These are phyloP conservation scores for Todiramphus saurophagus DNA, from an alignment of 2,113 vertebrate species.

Conservation along the genomic window DNA sequence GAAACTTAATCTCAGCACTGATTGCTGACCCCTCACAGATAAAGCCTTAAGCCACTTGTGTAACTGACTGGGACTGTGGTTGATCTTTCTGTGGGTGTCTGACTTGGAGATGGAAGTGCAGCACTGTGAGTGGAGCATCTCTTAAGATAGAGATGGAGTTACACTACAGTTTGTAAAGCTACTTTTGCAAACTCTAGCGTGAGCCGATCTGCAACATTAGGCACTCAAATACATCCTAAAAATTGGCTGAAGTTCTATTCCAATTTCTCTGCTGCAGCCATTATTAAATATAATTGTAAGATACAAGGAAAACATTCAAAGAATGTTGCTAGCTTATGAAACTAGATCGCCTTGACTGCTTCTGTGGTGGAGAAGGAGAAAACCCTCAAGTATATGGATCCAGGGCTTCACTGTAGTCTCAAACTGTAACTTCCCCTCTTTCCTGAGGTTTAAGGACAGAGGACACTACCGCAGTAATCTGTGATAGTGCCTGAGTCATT, in stretches of 20 bases:
- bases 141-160: neutral
- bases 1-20: neutral
- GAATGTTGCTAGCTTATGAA: constrained; percentile 5
- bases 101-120: neutral
- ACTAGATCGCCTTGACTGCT: neutral
- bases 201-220: neutral
- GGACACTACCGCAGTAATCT: neutral
- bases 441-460: neutral
- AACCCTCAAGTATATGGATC: neutral
- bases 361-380: neutral
- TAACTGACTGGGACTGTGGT: neutral
- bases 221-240: neutral
- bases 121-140: neutral
- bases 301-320: neutral
- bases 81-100: neutral
- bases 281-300: constrained; percentile 39
- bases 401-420: neutral
- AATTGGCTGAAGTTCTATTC: neutral
- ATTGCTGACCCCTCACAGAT: neutral
- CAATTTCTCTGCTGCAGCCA: neutral
- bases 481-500: neutral
- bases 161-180: neutral
- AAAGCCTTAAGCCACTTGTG: neutral
- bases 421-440: neutral
- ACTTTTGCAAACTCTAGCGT: neutral